Evolutionary conservation across 2,113 vertebrate genomes (phyloP).

Genomic region (Ctenomys sociabilis): DNA sequence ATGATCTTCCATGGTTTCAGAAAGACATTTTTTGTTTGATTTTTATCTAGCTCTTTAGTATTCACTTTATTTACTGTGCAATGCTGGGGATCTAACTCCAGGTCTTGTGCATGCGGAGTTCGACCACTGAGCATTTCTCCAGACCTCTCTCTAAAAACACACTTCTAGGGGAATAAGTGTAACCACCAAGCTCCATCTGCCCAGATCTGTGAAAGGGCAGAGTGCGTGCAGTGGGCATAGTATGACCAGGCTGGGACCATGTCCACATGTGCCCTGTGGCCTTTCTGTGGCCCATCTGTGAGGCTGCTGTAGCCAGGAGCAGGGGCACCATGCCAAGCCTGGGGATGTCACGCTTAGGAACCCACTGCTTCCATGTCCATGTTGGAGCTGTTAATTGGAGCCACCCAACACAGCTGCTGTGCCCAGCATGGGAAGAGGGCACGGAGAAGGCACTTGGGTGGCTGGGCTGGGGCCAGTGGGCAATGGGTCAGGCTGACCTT

Average conservation of each 20-base stretch:
- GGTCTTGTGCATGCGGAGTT: neutral
- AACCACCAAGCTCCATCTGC: neutral
- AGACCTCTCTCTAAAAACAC: neutral
- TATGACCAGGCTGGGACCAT: neutral
- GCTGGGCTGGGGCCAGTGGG: neutral
- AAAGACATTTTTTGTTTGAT: neutral
- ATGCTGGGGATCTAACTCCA: neutral
- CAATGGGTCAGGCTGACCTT: neutral
- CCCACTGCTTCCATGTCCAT: too few species aligned
- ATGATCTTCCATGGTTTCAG: neutral
- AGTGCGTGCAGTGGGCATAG: neutral
- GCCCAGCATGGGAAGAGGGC: too few species aligned
- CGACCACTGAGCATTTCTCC: neutral
- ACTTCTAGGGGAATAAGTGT: neutral
- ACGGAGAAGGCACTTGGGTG: neutral
- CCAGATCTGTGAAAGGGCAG: neutral
- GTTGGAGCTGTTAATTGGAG: neutral
- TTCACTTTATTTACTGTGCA: neutral
- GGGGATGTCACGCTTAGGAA: neutral
- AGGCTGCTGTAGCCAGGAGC: neutral
- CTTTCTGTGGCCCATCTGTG: neutral
- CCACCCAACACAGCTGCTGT: neutral
- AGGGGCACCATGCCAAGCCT: neutral
- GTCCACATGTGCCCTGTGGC: too few species aligned
- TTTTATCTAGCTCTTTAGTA: neutral